Evolutionary conservation across 2,113 vertebrate species (phyloP).

Genomic region (Manacus vitellinus): DNA sequence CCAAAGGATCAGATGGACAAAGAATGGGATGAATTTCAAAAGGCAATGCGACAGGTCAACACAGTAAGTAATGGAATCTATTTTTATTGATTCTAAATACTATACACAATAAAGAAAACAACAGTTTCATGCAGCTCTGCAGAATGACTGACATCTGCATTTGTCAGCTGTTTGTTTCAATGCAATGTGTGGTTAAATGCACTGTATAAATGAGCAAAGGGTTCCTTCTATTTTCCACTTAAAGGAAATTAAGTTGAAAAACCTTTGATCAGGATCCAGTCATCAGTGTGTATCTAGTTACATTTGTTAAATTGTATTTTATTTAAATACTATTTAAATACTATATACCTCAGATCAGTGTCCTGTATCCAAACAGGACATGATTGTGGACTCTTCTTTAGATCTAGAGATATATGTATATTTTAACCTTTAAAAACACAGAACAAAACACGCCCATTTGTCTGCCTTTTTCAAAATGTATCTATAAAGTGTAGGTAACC

Average conservation of each 20-base stretch:
- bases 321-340: background rate
- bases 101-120: slow-evolving; percentile 53
- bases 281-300: background rate
- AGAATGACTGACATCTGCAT: slow-evolving; percentile 41
- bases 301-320: background rate
- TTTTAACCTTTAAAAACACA: background rate
- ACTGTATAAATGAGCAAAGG: slow-evolving; percentile 57
- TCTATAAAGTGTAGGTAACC: background rate
- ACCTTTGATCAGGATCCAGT: background rate
- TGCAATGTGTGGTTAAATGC: slow-evolving; percentile 37
- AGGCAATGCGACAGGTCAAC: slow-evolving; percentile 94
- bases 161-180: slow-evolving; percentile 38
- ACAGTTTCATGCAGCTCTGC: slow-evolving; percentile 61
- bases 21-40: slow-evolving; percentile 99
- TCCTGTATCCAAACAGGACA: background rate
- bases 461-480: background rate
- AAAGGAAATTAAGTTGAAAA: background rate
- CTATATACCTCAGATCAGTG: background rate
- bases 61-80: slow-evolving; percentile 72
- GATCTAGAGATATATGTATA: background rate
- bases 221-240: background rate
- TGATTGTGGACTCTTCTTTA: background rate
- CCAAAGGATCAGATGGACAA: slow-evolving; percentile 98
- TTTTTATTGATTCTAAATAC: slow-evolving; percentile 54
- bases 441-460: background rate